Base-by-base conservation (phyloP, 92 coral and sea anemone species). In the Epizoanthus fatuus region DNA sequence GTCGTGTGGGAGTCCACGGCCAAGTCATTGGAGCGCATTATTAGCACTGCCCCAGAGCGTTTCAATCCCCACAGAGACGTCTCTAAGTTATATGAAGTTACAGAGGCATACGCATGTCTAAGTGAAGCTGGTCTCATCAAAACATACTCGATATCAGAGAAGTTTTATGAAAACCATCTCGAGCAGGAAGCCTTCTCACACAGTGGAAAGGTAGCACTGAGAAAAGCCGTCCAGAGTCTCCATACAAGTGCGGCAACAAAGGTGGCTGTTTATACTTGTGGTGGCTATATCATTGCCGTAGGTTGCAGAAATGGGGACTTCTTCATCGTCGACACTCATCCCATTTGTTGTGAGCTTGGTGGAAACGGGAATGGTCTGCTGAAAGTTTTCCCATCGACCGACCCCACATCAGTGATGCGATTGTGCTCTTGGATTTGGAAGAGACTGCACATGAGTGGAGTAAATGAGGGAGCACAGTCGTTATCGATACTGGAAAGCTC, bases 361-460 rank as follows among this genome's bases (percentile, higher is more conserved):
- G 87, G 93, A 29, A 65, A 85, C 32, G 90, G 87, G 9, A 35
- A 59, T 1, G 95, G 91, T 16, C 1, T 89, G 10, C 64, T 92
- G 7, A 89, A 89, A 76, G 88, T 92, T 19, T 89, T 85, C 86
- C 75, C 60, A 52, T 55, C 66, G 3, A 68, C n/a, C 29, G 95
- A 81, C 75, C 45, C 39, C 37, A 12, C 54, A 3, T 60, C 90
- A 60, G 62, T 32, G 17, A 55, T 59, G 59, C 40, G 70, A 19
- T 57, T 88, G 56, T 92, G 92, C 70, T 71, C 81, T 37, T 92
- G 95, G 95, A 69, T 88, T 8, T 88, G 95, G 92, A 66, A 75
- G 66, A 81, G 92, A n/a, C 84, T 88, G 53, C 19, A 76, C 63
- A 63, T 2, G 29, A 88, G 95, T 62, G 90, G 90, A 19, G 95